Evolutionary conservation across 2,888 invertebrate species (phyloP).

Genomic region (Calameuta idolon): DNA sequence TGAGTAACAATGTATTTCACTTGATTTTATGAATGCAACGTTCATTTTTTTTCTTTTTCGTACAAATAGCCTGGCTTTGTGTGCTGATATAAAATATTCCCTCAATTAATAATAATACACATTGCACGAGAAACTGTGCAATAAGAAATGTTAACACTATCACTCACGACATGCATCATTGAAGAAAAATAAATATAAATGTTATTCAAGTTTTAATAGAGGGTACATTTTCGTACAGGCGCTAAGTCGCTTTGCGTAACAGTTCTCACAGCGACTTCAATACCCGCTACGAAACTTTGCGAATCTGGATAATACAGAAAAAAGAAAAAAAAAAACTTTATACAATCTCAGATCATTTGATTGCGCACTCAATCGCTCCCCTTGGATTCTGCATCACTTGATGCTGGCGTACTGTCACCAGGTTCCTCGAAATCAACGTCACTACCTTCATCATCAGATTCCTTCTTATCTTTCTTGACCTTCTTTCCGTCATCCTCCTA

Average conservation of each 20-base stretch:
- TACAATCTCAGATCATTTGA: background rate
- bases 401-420: slow-evolving; percentile 62
- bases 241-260: background rate
- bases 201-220: background rate
- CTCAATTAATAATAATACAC: background rate
- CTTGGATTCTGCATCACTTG: slow-evolving; percentile 61
- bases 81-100: background rate
- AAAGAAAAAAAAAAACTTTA: background rate
- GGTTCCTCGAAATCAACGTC: slow-evolving; percentile 75
- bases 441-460: slow-evolving; percentile 76
- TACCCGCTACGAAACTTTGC: background rate
- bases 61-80: background rate
- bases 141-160: background rate
- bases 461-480: slow-evolving; percentile 66
- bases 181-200: background rate
- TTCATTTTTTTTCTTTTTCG: background rate
- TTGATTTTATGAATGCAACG: background rate
- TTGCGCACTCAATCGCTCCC: slow-evolving; percentile 51
- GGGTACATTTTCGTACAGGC: background rate
- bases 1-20: background rate
- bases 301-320: background rate
- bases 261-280: background rate
- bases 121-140: background rate
- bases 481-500: slow-evolving; percentile 59
- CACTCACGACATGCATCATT: background rate